Percentiles rank a stretch among this genome's conserved stretches.
phyloP scores from a whole-genome alignment of 2,113 vertebrate species.

The human region DNA sequence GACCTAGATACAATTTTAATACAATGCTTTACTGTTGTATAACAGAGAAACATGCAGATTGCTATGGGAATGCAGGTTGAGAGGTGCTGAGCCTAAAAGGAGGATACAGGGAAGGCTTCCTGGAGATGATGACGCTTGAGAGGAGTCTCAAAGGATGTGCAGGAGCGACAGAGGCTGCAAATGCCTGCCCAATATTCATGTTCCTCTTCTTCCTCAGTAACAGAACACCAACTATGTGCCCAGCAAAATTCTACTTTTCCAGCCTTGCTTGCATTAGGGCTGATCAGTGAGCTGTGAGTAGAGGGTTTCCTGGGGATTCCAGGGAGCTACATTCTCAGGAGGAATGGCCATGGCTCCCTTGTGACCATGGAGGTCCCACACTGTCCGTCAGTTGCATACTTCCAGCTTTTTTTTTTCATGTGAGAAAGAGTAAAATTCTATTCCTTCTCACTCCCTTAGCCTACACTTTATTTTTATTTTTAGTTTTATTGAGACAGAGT shows the following conservation, averaged over 20 bases:
- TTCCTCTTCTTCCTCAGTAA: background rate
- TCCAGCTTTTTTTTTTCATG: background rate
- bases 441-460: background rate
- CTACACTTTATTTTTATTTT: background rate
- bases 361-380: background rate
- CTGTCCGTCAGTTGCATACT: background rate
- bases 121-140: background rate
- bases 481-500: background rate
- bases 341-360: background rate
- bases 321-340: background rate
- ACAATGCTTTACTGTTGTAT: background rate
- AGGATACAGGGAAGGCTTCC: background rate
- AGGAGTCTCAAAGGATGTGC: background rate
- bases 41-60: background rate
- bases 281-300: background rate
- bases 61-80: background rate
- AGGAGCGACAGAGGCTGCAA: background rate
- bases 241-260: background rate
- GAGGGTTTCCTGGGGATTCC: background rate
- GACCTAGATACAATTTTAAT: background rate
- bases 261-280: background rate
- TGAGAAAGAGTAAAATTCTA: background rate
- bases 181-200: fast-evolving
- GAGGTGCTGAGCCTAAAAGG: background rate
- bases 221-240: background rate